A percentile compares a stretch with the other conserved stretches of the same genome.
These are phyloP conservation scores for Calameuta idolon DNA, from an alignment of 2,888 invertebrate species.

Conservation along the genomic window DNA sequence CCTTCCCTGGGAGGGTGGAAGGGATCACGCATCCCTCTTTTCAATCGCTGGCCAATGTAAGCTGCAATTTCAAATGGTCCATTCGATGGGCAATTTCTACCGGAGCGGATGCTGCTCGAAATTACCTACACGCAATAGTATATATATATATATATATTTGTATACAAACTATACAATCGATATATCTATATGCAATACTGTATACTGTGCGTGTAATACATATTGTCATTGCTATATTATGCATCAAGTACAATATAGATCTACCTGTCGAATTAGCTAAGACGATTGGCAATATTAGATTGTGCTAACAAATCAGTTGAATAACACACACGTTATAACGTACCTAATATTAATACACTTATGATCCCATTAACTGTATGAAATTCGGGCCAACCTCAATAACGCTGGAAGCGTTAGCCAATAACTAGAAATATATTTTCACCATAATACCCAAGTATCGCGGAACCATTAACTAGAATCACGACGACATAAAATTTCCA, in stretches of 20 bases:
- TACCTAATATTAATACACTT: too few relatives aligned
- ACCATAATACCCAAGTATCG: too few relatives aligned
- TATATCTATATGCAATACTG: background rate
- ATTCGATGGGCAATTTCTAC: background rate
- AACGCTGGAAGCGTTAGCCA: too few relatives aligned
- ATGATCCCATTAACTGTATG: too few relatives aligned
- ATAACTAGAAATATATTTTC: too few relatives aligned
- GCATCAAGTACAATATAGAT: background rate
- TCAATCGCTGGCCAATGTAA: background rate
- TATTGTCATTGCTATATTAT: background rate
- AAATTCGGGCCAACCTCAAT: too few relatives aligned
- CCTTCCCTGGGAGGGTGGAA: background rate
- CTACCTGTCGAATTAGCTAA: background rate
- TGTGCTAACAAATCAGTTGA: too few relatives aligned
- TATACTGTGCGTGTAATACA: background rate
- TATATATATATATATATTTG: background rate
- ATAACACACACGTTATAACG: too few relatives aligned
- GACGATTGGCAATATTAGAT: too few relatives aligned
- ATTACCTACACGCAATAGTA: background rate
- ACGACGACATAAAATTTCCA: too few relatives aligned
- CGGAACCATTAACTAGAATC: too few relatives aligned
- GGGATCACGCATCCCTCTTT: background rate
- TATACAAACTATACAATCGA: background rate
- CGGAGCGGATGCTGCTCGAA: background rate
- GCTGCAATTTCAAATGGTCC: background rate